phyloP scores from a whole-genome alignment of 1,140 invertebrate species.

The Hypsibius dujardini region DNA sequence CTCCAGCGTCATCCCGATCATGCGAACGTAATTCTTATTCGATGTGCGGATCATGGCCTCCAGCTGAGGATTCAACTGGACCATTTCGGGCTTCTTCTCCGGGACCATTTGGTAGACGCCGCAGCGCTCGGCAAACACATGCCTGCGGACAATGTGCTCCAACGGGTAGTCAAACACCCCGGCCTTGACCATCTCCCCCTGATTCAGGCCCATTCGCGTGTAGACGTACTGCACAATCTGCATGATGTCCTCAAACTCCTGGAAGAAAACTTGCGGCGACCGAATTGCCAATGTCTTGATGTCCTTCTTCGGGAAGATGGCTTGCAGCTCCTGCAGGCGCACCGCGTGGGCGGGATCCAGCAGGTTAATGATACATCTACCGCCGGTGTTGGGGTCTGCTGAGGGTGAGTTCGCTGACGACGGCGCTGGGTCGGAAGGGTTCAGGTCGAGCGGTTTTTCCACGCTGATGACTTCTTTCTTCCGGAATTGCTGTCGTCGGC shows the following conservation, averaged over 20 bases:
- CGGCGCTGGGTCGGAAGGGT: too few species aligned
- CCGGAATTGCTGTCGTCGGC: too few species aligned
- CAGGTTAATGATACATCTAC: too few species aligned
- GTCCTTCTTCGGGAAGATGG: background rate
- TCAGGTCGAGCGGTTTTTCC: too few species aligned
- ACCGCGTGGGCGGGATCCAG: background rate
- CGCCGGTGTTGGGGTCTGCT: too few species aligned
- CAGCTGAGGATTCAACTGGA: background rate
- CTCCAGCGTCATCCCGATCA: background rate
- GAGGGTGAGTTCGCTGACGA: too few species aligned
- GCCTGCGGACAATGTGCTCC: conserved; percentile 8
- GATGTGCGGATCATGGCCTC: background rate
- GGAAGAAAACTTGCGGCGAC: background rate
- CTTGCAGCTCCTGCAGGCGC: background rate
- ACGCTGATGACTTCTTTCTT: too few species aligned
- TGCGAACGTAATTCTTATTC: background rate
- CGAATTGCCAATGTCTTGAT: background rate
- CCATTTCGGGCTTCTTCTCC: background rate
- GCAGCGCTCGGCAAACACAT: background rate
- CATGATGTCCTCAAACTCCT: background rate
- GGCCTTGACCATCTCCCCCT: background rate
- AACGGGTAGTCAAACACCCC: conserved; percentile 2
- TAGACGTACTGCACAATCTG: conserved; percentile 2
- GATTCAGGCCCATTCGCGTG: background rate
- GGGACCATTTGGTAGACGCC: background rate